A percentile compares a stretch with the other conserved stretches of the same genome.
These are phyloP conservation scores for Ophion slaviceki DNA, from an alignment of 2,888 invertebrate species.

Conservation along the genomic window DNA sequence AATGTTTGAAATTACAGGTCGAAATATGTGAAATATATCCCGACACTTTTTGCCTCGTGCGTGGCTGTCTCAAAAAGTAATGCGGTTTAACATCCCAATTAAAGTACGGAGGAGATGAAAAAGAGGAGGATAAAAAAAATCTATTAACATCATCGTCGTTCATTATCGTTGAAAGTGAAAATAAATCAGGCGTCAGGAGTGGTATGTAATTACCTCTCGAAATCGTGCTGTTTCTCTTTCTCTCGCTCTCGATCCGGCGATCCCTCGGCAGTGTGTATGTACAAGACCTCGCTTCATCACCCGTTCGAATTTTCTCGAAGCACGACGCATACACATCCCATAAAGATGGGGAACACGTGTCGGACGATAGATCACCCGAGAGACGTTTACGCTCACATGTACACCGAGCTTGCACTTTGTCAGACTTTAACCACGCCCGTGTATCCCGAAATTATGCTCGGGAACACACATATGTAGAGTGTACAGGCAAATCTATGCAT, in stretches of 20 bases:
- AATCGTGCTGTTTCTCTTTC: slow-evolving; percentile 40
- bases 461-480: slow-evolving; percentile 1
- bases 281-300: slow-evolving; percentile 55
- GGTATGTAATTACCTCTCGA: slow-evolving; percentile 50
- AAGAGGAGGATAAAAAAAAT: slow-evolving; percentile 19
- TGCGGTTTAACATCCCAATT: slow-evolving; percentile 18
- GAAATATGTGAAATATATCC: neutral
- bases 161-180: slow-evolving; percentile 29
- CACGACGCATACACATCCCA: slow-evolving; percentile 47
- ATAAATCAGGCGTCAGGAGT: slow-evolving; percentile 31
- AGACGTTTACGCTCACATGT: slow-evolving; percentile 56
- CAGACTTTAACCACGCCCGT: slow-evolving; percentile 73
- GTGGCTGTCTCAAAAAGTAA: neutral
- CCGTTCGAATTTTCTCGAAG: slow-evolving; percentile 64
- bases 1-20: neutral
- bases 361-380: slow-evolving; percentile 72
- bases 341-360: slow-evolving; percentile 75
- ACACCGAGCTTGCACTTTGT: slow-evolving; percentile 73
- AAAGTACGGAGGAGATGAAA: neutral
- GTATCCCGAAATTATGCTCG: slow-evolving; percentile 69
- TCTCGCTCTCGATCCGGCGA: slow-evolving; percentile 17
- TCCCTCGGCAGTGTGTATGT: neutral
- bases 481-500: slow-evolving; percentile 1
- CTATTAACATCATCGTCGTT: slow-evolving; percentile 47
- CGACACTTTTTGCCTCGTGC: neutral